Base-by-base conservation (phyloP, 2,888 invertebrate genomes). In the Volucella inanis region DNA sequence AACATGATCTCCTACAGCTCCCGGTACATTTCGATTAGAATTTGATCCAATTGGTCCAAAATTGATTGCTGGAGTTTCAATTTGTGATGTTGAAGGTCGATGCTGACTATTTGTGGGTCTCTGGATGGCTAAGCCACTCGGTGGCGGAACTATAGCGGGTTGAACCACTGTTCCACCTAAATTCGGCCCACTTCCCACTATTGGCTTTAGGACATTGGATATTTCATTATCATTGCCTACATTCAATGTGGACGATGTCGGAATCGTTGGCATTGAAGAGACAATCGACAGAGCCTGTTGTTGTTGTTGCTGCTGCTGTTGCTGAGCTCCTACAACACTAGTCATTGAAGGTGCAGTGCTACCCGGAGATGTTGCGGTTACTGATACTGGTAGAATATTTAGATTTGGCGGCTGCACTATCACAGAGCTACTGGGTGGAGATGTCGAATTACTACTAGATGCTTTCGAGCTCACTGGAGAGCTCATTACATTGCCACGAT, bases 401-500 rank as follows among this genome's bases (percentile, higher is more conserved):
- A 89, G 76, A 54, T 87, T 88, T 43, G 87, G 87, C 39, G 70
- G 65, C 54, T 74, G 87, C 3, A 81, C 59, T 54, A 65, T 62
- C 11, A 87, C 82, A 65, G 89, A 89, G 43, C 89, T 89, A 38
- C 90, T 90, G 1, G 94, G 94, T 52, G 94, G 94, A 15, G 94
- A 93, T 14, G 93, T 93, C 67, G 92, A 93, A 77, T 92, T 93
- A 87, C 93, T 93, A 79, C 92, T 93, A 0, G 94, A 93, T 87
- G 94, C 94, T 52, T 94, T 94, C 0, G 94, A 94, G 49, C 94
- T 95, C 2, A 95, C 95, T 0, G 97, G 97, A 8, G 96, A 96
- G 90, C 96, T 96, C 87, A 96, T 94, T 54, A 95, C 94, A 64
- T 94, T 95, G 68, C 96, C 97, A 89, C 97, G 94, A 88, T 92